Evolutionary conservation across 2,797 vertebrate genomes (phyloP), one percentile per base, ranked within the genome.

Genomic region (Emys orbicularis): DNA sequence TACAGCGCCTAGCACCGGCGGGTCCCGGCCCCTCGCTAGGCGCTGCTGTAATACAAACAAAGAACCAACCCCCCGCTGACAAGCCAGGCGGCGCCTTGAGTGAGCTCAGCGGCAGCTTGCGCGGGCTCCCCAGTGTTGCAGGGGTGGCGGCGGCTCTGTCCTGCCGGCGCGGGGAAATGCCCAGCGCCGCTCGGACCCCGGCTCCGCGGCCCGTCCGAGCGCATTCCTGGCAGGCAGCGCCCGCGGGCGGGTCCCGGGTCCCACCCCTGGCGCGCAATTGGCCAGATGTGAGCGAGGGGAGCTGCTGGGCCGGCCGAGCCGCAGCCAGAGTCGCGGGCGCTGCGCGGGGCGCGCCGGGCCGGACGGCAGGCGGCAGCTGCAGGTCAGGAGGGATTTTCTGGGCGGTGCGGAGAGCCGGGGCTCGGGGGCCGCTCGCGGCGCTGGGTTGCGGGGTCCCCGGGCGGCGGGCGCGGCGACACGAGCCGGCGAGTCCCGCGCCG

Each of bases 41-140:
- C 52, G 19, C 52, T 21, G 52, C 52, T 21, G 52, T 53, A 53
- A 53, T 21, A 19, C 52, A 18, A 53, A 53, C 52, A 53, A 53
- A 53, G 52, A 49, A 12, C 49, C 12, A 13, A 7, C 6, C 52
- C 19, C 19, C 53, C 53, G 53, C 53, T 53, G 53, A 8, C 53
- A 53, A 53, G 53, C 53, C 53, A 8, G 53, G 19, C 53, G 53
- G 56, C 56, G 56, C 54, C 44, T 15, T 41, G 79, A 7, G 49
- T 13, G 49, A 49, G 49, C 49, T 49, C 12, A 16, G 59, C 44
- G 19, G 56, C 4, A 4, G 53, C 53, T 54, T 4, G 53, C 52
- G 52, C 18, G 21, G 16, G 74, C 57, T 11, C 18, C 44, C 12
- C 1, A 2, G 1, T 16, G 68, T 44, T 52, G 16, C 0, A 34